phyloP scores from a whole-genome alignment of 2,113 vertebrate species.

The Pseudolaguvia tuberculata region DNA sequence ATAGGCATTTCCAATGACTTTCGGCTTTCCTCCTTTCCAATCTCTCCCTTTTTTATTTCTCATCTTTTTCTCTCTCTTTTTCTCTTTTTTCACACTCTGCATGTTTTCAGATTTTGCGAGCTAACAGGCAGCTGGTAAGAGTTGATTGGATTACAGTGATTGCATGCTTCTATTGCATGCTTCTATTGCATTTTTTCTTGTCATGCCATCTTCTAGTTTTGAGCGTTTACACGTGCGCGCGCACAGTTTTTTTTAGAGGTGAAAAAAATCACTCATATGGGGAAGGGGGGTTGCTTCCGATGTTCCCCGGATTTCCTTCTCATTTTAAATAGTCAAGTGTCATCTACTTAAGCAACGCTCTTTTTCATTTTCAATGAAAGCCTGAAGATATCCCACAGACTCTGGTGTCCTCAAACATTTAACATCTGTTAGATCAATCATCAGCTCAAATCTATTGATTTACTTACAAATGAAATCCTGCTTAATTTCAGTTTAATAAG shows the following conservation, averaged over 20 bases:
- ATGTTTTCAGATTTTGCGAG: constrained; percentile 87
- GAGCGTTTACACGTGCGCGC: neutral
- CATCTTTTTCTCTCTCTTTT: constrained; percentile 64
- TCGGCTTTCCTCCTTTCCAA: constrained; percentile 23
- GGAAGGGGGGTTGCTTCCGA: constrained; percentile 8
- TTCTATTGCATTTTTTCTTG: constrained; percentile 12
- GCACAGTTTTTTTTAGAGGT: neutral
- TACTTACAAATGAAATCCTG: neutral
- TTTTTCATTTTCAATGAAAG: constrained; percentile 17
- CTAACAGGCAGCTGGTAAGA: constrained; percentile 94
- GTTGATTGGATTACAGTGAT: constrained; percentile 61
- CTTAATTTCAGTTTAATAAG: neutral
- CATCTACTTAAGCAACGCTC: neutral
- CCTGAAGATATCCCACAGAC: constrained; percentile 6
- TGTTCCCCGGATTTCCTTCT: constrained; percentile 17
- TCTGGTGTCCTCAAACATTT: constrained; percentile 10
- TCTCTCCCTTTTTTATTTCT: constrained; percentile 56
- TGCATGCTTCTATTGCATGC: constrained; percentile 52
- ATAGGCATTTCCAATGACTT: neutral
- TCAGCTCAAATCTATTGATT: neutral
- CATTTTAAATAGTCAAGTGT: neutral
- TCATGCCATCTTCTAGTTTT: constrained; percentile 30
- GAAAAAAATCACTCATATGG: neutral
- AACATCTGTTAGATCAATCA: constrained; percentile 1
- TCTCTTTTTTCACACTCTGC: constrained; percentile 73